phyloP scores from a whole-genome alignment of 92 coral and sea anemone species.

The Zoanthus solanderi region DNA sequence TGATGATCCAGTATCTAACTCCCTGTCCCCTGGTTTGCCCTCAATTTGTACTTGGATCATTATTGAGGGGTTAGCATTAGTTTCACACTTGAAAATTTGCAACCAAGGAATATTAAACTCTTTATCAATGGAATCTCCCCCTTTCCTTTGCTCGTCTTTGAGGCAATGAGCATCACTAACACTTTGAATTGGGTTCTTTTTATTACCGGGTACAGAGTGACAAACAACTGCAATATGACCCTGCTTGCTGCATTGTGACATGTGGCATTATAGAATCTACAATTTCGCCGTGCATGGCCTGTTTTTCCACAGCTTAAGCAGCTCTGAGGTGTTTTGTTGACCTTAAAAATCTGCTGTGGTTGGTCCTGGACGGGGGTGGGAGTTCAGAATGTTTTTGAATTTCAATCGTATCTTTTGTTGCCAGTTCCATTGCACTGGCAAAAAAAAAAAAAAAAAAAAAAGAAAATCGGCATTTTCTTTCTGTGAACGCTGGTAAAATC shows the following conservation, averaged over 20 bases:
- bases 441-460: too few relatives aligned
- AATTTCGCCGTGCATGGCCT: neutral
- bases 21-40: constrained; percentile 13
- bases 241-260: neutral
- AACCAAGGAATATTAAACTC: neutral
- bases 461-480: neutral
- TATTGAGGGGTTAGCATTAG: neutral
- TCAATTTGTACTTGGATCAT: neutral
- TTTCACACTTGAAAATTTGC: neutral
- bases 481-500: neutral
- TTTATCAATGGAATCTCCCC: neutral
- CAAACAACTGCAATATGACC: neutral
- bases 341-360: neutral
- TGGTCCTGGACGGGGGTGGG: neutral
- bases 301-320: neutral
- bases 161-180: neutral
- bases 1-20: constrained; percentile 9
- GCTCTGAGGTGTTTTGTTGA: neutral
- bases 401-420: neutral
- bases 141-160: neutral
- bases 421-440: neutral
- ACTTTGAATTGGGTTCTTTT: neutral
- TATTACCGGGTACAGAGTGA: neutral
- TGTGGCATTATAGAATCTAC: neutral
- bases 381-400: neutral